These are phyloP conservation scores for Pyrrhosoma nymphula DNA, from an alignment of 2,888 invertebrate species.

Conservation along the genomic window DNA sequence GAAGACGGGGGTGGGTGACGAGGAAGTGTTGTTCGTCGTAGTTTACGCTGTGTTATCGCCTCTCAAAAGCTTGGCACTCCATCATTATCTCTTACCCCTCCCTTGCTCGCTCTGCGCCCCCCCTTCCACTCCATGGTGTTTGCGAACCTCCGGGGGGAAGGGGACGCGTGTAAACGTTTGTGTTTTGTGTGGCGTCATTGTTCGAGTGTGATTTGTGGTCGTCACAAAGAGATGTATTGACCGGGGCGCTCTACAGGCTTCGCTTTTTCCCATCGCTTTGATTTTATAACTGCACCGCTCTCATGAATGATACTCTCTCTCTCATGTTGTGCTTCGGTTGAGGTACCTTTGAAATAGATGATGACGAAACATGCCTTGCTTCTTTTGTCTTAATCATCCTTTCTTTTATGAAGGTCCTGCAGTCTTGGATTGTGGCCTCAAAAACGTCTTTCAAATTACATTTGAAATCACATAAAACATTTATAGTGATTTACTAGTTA, in stretches of 20 bases:
- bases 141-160: not conserved
- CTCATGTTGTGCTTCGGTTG: too few species aligned
- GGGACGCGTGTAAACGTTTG: not conserved
- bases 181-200: constrained; percentile 10
- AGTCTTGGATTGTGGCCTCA: too few species aligned
- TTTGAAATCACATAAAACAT: too few species aligned
- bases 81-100: constrained; percentile 13
- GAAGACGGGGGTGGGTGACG: not conserved
- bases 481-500: too few species aligned
- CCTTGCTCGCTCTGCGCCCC: not conserved
- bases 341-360: too few species aligned
- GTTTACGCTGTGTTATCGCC: constrained; percentile 47
- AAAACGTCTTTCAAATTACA: too few species aligned
- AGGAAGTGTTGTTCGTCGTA: constrained; percentile 58
- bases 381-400: too few species aligned
- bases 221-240: not conserved
- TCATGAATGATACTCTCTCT: too few species aligned
- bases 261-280: not conserved
- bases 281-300: not conserved
- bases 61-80: constrained; percentile 33
- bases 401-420: too few species aligned
- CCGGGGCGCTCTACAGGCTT: not conserved
- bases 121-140: not conserved
- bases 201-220: constrained; percentile 24
- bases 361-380: too few species aligned